phyloP scores from a whole-genome alignment of 2,113 vertebrate species.

The Corythaixoides concolor region DNA sequence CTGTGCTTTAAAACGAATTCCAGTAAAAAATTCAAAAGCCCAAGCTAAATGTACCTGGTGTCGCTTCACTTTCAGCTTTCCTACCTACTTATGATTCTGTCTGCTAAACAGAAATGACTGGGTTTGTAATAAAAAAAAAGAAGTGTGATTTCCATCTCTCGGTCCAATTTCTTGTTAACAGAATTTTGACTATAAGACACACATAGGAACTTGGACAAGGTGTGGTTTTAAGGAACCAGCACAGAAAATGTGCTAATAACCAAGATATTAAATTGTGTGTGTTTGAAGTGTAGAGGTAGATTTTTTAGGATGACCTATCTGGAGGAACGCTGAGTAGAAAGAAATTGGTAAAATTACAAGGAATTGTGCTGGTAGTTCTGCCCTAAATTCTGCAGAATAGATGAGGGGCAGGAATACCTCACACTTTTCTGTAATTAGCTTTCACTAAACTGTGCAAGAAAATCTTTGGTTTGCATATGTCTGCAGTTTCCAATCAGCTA shows the following conservation, averaged over 20 bases:
- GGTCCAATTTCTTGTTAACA: conserved; percentile 22
- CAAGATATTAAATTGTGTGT: neutral
- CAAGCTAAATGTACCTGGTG: neutral
- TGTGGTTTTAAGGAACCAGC: neutral
- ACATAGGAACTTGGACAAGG: neutral
- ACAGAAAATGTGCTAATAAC: neutral
- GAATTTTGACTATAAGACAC: neutral
- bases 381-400: neutral
- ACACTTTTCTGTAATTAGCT: neutral
- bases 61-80: neutral
- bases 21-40: neutral
- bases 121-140: conserved; percentile 1
- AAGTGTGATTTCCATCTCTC: conserved; percentile 30
- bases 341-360: neutral
- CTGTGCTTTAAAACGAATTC: neutral
- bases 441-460: neutral
- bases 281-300: neutral
- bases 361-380: neutral
- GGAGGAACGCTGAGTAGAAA: neutral
- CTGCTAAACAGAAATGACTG: neutral
- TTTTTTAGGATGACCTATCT: neutral
- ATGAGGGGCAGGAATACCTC: neutral
- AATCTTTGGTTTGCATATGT: neutral
- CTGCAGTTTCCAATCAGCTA: neutral
- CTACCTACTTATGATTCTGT: neutral